A percentile compares a stretch with the other conserved stretches of the same genome.
These are phyloP conservation scores for Tychaedon coryphoeus DNA, from an alignment of 2,113 vertebrate species.

Conservation along the genomic window DNA sequence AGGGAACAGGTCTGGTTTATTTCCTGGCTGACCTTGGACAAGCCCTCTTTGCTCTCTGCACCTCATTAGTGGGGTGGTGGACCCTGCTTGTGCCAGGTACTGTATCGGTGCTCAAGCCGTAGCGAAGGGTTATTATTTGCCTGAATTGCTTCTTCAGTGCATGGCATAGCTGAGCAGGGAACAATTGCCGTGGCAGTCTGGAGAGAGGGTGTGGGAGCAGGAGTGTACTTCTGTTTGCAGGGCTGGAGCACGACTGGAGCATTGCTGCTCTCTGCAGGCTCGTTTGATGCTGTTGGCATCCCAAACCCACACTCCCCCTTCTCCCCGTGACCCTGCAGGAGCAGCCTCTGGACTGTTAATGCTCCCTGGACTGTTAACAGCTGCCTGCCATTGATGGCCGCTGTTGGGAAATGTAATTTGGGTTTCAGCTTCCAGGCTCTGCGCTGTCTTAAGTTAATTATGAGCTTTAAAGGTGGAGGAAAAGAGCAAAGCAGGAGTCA, in stretches of 20 bases:
- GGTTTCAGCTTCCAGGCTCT: neutral
- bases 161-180: neutral
- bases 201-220: neutral
- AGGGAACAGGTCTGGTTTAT: neutral
- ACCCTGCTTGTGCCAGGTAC: neutral
- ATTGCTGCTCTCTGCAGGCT: constrained; percentile 50
- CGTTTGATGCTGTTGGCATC: rapidly evolving
- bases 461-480: neutral
- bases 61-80: neutral
- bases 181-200: neutral
- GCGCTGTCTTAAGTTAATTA: constrained; percentile 29
- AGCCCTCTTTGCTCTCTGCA: neutral
- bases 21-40: neutral
- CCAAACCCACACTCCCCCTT: neutral
- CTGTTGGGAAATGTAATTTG: constrained; percentile 41
- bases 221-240: neutral
- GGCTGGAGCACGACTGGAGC: neutral
- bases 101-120: neutral
- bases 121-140: neutral
- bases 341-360: neutral
- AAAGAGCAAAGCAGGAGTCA: neutral
- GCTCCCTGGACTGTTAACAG: neutral
- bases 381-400: neutral
- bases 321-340: rapidly evolving
- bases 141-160: neutral